A percentile compares a stretch with the other conserved stretches of the same genome.
These are phyloP conservation scores for Isoperla grammatica DNA, from an alignment of 2,888 invertebrate genomes.

Conservation along the genomic window DNA sequence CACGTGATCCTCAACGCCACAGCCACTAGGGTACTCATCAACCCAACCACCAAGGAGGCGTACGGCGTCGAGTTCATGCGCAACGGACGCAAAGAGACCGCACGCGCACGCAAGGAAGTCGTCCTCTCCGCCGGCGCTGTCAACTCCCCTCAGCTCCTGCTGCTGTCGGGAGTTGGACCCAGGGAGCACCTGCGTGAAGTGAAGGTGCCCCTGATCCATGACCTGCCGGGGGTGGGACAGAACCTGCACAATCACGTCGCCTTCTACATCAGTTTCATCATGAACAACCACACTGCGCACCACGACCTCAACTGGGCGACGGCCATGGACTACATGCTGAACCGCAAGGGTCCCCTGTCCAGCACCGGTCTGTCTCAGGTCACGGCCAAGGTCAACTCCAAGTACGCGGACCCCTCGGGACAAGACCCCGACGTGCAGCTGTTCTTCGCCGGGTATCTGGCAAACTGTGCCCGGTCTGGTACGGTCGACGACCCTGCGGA, in stretches of 20 bases:
- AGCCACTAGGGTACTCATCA: slow-evolving; percentile 52
- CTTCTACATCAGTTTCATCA: slow-evolving; percentile 51
- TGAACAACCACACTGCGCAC: slow-evolving; percentile 36
- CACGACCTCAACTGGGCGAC: slow-evolving; percentile 57
- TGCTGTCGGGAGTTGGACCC: slow-evolving; percentile 63
- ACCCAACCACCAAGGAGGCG: slow-evolving; percentile 49
- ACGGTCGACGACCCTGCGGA: slow-evolving; percentile 44
- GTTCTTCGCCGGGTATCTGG: slow-evolving; percentile 61
- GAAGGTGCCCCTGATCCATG: slow-evolving; percentile 54
- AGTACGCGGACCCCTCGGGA: slow-evolving; percentile 48
- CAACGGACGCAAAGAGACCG: slow-evolving; percentile 37
- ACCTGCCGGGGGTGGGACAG: slow-evolving; percentile 62
- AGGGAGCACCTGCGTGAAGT: slow-evolving; percentile 53
- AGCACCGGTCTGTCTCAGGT: slow-evolving; percentile 60
- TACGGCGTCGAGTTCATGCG: slow-evolving; percentile 53
- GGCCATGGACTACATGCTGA: slow-evolving; percentile 55
- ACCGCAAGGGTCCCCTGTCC: slow-evolving; percentile 56
- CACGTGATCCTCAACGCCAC: slow-evolving; percentile 58
- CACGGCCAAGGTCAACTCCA: slow-evolving; percentile 59
- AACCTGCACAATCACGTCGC: slow-evolving; percentile 66
- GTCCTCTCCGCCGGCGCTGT: slow-evolving; percentile 59
- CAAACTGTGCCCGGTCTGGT: slow-evolving; percentile 54
- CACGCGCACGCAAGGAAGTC: slow-evolving; percentile 50
- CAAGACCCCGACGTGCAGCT: slow-evolving; percentile 61
- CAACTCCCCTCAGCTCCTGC: slow-evolving; percentile 60